Evolutionary conservation across 2,888 invertebrate species (phyloP).

Genomic region (Acanthoscelides obtectus): DNA sequence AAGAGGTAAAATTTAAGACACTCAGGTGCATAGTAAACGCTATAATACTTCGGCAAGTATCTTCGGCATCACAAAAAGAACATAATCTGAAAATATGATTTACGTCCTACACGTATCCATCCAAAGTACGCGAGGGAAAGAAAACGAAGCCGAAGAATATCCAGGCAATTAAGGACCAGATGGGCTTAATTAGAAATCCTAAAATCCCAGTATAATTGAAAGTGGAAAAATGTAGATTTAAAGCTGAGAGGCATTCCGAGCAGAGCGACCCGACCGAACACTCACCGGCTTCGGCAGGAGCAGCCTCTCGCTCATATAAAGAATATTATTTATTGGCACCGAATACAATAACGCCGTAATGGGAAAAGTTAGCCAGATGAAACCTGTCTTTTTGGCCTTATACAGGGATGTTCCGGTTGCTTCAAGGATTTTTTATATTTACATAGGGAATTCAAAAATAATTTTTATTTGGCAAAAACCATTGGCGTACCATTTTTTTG

Average conservation of each 20-base stretch:
- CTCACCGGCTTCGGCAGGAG: background rate
- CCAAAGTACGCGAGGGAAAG: background rate
- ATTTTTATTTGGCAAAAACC: too few relatives aligned
- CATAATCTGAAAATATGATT: background rate
- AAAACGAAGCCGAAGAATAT: slow-evolving; percentile 13
- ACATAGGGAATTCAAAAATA: too few relatives aligned
- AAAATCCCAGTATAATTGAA: slow-evolving; percentile 40
- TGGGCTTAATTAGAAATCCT: slow-evolving; percentile 42
- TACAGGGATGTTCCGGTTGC: background rate
- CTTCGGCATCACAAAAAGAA: background rate
- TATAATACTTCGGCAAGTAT: background rate
- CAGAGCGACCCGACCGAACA: slow-evolving; percentile 30
- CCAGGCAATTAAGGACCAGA: slow-evolving; percentile 40
- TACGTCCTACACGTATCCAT: background rate
- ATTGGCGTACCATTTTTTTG: too few relatives aligned
- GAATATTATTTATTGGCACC: slow-evolving; percentile 48
- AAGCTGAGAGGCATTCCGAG: slow-evolving; percentile 20
- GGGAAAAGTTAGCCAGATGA: slow-evolving; percentile 34
- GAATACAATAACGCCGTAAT: slow-evolving; percentile 47
- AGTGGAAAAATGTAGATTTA: slow-evolving; percentile 35
- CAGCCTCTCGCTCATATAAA: slow-evolving; percentile 38
- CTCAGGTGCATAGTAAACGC: too few relatives aligned
- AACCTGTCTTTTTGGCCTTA: background rate
- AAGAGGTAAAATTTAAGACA: too few relatives aligned
- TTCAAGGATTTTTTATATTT: background rate